Base-by-base conservation (phyloP, 2,113 vertebrate genomes). In the Dinomys branickii region DNA sequence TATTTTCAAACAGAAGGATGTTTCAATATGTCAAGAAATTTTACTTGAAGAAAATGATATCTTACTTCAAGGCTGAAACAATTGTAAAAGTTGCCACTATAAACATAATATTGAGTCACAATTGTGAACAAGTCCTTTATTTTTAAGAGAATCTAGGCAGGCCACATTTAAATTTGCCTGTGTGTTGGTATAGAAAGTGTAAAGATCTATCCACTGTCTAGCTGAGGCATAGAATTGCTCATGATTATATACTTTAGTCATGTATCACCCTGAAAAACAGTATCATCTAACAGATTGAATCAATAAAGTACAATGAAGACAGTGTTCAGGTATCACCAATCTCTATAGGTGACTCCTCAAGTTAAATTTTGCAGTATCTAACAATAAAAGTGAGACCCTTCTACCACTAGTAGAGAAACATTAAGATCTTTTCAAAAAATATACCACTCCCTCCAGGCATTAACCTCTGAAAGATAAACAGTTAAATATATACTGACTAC, bases 81-180 rank as follows among this genome's bases (percentile, higher is more conserved):
- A 44, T 35, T 44, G 30, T 54, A 71, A 17, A 77, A 47, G 30
- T 35, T 85, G 73, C 28, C 63, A 82, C 1, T 81, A 65, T 54
- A 71, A 86, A 52, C 24, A 69, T 33, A 20, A 83, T 33, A 82
- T 38, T 17, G 58, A 82, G 20, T 87, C 7, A 44, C n/a, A 95
- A 61, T 26, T 87, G 63, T 63, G 52, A n/a, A 58, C 28, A 69
- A 81, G 26, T 2, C 14, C 41, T 69, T 82, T 35, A 86, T 82
- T 63, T 52, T 61, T 95, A 82, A 73, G 54, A 82, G 26, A 85
- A 47, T 54, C 44, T 54, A 91, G 75, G 56, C 41, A 91, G 28
- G 28, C 28, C 87, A 81, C 56, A 86, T 95, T 91, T 80, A 87
- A 83, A 75, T 92, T 81, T 73, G 20, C 63, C 44, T 82, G 9